Percentiles rank a stretch among this genome's conserved stretches.
Evolutionary conservation across 2,888 invertebrate genomes (phyloP).

Genomic region (Aplocera efformata): DNA sequence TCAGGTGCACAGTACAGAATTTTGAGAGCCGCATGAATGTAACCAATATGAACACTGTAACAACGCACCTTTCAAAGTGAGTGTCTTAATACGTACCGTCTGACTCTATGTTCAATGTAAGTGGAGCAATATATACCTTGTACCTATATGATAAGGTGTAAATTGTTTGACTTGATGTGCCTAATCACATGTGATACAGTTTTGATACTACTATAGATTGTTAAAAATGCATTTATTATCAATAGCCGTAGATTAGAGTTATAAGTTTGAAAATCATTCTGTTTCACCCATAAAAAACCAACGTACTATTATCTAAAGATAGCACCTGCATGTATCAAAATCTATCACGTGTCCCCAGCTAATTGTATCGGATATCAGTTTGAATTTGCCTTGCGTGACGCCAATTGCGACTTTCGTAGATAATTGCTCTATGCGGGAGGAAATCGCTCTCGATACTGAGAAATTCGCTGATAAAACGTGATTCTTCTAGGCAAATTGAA

Average conservation of each 20-base stretch:
- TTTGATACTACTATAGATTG: constrained; percentile 7
- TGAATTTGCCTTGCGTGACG: constrained; percentile 27
- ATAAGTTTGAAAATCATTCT: neutral
- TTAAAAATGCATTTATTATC: neutral
- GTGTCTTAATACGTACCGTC: constrained; percentile 42
- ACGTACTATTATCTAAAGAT: constrained; percentile 8
- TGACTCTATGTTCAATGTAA: constrained; percentile 18
- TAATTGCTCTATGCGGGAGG: constrained; percentile 28
- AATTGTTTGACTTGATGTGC: constrained; percentile 17
- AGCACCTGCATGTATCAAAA: constrained; percentile 15
- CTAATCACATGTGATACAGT: constrained; percentile 11
- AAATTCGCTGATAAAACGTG: constrained; percentile 21
- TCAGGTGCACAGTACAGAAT: constrained; percentile 70
- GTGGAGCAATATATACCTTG: constrained; percentile 6
- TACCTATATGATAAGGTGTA: constrained; percentile 1
- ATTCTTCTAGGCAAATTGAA: constrained; percentile 20
- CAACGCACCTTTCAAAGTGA: constrained; percentile 73
- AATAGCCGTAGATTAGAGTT: neutral
- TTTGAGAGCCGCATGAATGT: constrained; percentile 77
- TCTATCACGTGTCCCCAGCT: constrained; percentile 22
- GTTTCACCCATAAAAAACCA: neutral
- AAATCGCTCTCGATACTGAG: constrained; percentile 25
- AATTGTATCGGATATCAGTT: constrained; percentile 21
- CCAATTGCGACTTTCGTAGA: constrained; percentile 19
- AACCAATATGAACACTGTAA: constrained; percentile 69